Conservation (phyloP, 2,113 vertebrate species). For the Pitta sordida region DNA sequence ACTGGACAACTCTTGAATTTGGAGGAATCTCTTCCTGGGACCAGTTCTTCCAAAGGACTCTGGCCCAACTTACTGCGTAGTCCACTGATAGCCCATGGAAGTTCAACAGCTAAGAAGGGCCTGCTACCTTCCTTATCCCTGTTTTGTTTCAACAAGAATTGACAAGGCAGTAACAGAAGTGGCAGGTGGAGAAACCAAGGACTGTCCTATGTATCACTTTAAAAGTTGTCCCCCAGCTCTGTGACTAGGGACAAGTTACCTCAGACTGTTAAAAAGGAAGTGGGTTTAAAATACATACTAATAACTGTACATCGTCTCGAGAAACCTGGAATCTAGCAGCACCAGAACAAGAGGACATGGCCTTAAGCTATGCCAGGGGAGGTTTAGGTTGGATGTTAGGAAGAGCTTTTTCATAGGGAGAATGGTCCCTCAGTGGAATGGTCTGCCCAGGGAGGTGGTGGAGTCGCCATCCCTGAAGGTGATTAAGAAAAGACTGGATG, state of each 20-base stretch:
- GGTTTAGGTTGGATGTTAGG: no score
- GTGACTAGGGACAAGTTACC: neutral
- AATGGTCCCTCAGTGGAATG: no score
- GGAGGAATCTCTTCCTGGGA: neutral
- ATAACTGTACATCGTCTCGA: neutral
- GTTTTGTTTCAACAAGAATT: neutral
- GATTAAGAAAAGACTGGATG: no score
- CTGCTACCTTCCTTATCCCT: neutral
- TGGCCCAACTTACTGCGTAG: neutral
- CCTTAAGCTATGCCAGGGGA: no score
- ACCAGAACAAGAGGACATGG: no score
- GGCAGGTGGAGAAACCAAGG: neutral
- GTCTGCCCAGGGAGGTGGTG: no score
- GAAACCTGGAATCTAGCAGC: neutral
- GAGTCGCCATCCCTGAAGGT: no score
- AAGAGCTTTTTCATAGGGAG: no score
- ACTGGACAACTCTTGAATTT: neutral
- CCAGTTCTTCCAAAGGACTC: neutral
- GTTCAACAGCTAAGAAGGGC: neutral
- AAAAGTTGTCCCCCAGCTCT: neutral
- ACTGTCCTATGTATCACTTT: fast-evolving
- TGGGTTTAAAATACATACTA: neutral
- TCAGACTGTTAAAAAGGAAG: neutral
- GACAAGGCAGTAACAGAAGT: fast-evolving
- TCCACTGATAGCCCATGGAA: neutral